A percentile compares a stretch with the other conserved stretches of the same genome.
Evolutionary conservation across 2,113 vertebrate genomes (phyloP).

Genomic region (Callocephalon fimbriatum): DNA sequence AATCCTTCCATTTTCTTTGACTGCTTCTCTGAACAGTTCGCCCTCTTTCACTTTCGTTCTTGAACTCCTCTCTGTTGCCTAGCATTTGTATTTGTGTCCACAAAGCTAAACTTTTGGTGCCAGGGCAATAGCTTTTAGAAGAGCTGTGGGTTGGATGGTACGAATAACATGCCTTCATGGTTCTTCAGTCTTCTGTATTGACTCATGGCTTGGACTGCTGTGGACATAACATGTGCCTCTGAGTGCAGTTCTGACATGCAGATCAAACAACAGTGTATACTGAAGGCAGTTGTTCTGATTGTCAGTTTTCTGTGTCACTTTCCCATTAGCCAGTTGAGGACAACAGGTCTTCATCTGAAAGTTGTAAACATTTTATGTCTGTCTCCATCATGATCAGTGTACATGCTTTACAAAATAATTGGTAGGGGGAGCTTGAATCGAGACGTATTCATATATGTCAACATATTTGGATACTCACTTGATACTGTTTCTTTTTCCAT

Average conservation of each 20-base stretch:
- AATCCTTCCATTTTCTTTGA: neutral
- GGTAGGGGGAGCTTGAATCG: neutral
- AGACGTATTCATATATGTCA: neutral
- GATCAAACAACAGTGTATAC: neutral
- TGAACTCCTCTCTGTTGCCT: neutral
- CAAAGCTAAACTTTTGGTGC: neutral
- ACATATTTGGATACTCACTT: neutral
- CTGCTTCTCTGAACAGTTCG: neutral
- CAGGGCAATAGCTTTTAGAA: neutral
- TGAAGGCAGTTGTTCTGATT: neutral
- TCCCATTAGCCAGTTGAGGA: neutral
- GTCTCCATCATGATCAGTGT: neutral
- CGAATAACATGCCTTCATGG: neutral
- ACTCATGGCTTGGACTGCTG: neutral
- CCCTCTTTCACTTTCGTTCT: neutral
- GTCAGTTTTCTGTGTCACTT: neutral
- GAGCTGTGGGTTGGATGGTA: neutral
- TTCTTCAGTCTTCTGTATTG: neutral
- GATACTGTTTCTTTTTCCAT: neutral
- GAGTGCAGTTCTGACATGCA: neutral
- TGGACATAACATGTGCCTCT: neutral
- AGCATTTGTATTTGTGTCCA: neutral
- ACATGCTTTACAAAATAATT: neutral
- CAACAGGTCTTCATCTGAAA: neutral
- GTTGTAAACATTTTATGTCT: rapidly evolving